Evolutionary conservation across 2,113 vertebrate species (phyloP).

Genomic region (Alces alces): DNA sequence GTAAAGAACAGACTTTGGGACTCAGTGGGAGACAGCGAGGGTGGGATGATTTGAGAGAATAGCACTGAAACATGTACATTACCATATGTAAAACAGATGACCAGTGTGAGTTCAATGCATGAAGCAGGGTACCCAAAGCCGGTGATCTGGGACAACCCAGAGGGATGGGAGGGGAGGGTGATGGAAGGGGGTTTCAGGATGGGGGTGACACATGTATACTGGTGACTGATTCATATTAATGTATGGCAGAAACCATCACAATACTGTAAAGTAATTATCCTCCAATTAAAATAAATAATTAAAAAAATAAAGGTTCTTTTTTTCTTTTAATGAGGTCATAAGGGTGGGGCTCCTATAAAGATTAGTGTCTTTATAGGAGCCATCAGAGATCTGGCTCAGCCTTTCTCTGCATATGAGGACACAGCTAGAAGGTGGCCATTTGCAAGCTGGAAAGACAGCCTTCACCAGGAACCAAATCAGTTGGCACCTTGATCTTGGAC

Average conservation of each 20-base stretch:
- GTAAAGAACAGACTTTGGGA: neutral
- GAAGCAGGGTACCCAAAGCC: neutral
- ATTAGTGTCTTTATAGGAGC: neutral
- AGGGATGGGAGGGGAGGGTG: neutral
- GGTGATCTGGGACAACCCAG: neutral
- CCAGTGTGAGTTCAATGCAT: neutral
- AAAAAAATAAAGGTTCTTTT: neutral
- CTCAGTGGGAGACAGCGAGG: neutral
- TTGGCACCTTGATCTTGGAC: neutral
- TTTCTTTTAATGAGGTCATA: neutral
- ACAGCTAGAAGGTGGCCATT: neutral
- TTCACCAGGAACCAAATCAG: neutral
- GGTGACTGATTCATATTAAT: neutral
- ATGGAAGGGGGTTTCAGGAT: neutral
- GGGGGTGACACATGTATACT: neutral
- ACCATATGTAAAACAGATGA: neutral
- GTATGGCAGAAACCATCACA: neutral
- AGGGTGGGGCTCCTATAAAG: neutral
- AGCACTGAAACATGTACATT: neutral
- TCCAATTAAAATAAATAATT: neutral
- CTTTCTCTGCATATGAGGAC: too few relatives aligned
- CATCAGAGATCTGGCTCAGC: neutral
- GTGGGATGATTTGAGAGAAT: neutral
- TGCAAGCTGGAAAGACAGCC: neutral
- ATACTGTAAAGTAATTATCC: neutral